Evolutionary conservation across 2,113 vertebrate species (phyloP).

Genomic region (Phoxinus phoxinus): DNA sequence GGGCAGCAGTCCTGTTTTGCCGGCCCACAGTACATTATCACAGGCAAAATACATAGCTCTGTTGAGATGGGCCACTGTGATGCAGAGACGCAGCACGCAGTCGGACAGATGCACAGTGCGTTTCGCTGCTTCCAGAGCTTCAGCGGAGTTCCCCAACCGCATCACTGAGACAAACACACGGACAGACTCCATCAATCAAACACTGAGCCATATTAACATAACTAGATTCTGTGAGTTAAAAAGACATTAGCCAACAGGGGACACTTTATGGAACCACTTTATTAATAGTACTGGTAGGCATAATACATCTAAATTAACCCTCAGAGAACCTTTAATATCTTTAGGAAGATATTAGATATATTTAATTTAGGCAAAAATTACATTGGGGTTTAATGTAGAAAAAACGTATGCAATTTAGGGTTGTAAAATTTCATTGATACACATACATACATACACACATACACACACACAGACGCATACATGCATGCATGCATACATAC

Average conservation of each 20-base stretch:
- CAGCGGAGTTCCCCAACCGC: constrained; percentile 88
- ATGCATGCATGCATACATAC: no score
- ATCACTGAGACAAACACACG: constrained; percentile 77
- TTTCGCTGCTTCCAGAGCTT: constrained; percentile 88
- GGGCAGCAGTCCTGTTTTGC: constrained; percentile 79
- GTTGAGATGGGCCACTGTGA: constrained; percentile 92
- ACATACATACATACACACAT: no score
- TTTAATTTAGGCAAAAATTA: no score
- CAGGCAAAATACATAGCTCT: constrained; percentile 91
- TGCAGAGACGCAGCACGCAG: constrained; percentile 86
- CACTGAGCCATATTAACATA: neutral
- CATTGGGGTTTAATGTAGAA: no score
- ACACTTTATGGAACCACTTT: neutral
- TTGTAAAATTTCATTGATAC: no score
- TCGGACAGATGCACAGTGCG: constrained; percentile 89
- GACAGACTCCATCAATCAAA: neutral
- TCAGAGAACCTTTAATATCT: neutral
- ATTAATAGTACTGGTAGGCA: neutral
- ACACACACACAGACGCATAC: no score
- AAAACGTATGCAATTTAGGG: no score
- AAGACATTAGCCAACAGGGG: neutral
- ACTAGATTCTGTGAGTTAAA: neutral
- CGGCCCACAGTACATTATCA: constrained; percentile 92
- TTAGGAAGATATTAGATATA: no score
- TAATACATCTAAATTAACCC: neutral